These are phyloP conservation scores for Anticlea derivata DNA, from an alignment of 2,888 invertebrate genomes.

Conservation along the genomic window DNA sequence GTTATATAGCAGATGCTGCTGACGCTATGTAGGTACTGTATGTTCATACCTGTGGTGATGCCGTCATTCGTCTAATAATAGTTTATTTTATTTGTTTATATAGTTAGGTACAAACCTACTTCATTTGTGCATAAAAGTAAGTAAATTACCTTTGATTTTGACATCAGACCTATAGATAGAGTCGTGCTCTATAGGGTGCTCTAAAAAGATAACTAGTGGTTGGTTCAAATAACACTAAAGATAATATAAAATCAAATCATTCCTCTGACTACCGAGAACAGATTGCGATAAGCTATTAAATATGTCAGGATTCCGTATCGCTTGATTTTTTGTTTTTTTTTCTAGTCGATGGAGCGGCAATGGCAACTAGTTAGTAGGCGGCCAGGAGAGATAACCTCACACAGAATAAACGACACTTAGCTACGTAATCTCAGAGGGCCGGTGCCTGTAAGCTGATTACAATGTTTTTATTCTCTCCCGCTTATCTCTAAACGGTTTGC, in stretches of 20 bases:
- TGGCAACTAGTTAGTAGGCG: constrained; percentile 12
- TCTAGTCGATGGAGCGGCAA: constrained; percentile 9
- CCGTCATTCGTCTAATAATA: not conserved
- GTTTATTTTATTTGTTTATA: too few relatives aligned
- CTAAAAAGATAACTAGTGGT: too few relatives aligned
- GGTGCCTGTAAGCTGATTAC: constrained; percentile 50
- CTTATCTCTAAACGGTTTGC: constrained; percentile 47
- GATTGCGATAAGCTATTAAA: constrained; percentile 12
- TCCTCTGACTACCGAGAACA: constrained; percentile 8
- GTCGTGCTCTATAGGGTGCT: too few relatives aligned
- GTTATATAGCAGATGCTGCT: constrained; percentile 1
- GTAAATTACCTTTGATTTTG: too few relatives aligned
- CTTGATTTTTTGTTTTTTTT: constrained; percentile 1
- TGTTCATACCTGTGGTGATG: not conserved
- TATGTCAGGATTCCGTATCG: constrained; percentile 14
- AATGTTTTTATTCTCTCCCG: constrained; percentile 48
- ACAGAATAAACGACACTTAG: constrained; percentile 4
- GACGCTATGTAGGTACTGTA: not conserved
- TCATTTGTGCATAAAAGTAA: too few relatives aligned
- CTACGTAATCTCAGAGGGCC: constrained; percentile 3
- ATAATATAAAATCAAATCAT: not conserved
- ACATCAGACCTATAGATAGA: too few relatives aligned
- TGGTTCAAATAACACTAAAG: too few relatives aligned
- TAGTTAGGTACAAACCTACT: too few relatives aligned
- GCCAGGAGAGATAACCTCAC: constrained; percentile 20